Evolutionary conservation across 2,113 vertebrate species (phyloP), one percentile per base, ranked within the genome.

Genomic region (Oreocharis arfaki): DNA sequence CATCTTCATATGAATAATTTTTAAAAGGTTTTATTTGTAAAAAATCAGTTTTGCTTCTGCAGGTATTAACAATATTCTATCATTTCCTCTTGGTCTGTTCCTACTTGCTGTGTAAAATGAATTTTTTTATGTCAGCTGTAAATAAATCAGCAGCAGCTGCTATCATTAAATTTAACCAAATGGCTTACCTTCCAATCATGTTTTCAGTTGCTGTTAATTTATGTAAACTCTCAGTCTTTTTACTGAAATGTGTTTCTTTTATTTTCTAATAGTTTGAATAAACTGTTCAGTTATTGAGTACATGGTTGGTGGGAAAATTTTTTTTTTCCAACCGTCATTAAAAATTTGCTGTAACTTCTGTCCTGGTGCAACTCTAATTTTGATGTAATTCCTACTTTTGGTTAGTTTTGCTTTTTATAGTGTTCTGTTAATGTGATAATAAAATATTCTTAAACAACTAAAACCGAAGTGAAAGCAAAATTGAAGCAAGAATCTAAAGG

Each of bases 181-280:
- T 86, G 91, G 22, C 68, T 96, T 95, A 79, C 70, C 70, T 96
- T 96, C 92, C 95, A 92, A 92, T 95, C 91, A 90, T 77, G 90
- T 96, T 94, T 96, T 93, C 95, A 97, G 95, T 96, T 97, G 96
- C 95, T 97, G 94, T 94, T 88, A 88, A 95, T 93, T 93, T 95
- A 69, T 91, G 56, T 91, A 91, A 91, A 65, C 47, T 73, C 90
- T 94, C 87, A 61, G 1, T 90, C 78, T 77, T 91, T 87, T 87
- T 79, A 35, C 39, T 91, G 83, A 46, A 91, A 77, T 95, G 90
- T 96, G 75, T 91, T 93, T 79, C 70, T 89, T 95, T 95, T 92
- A 80, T 93, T 97, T 96, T 84, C 78, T 77, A 63, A 49, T 92
- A 83, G 50, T 70, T 86, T 84, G 68, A 96, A 93, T 94, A 96